phyloP scores from a whole-genome alignment of 2,888 invertebrate genomes.

The Diploptera punctata region DNA sequence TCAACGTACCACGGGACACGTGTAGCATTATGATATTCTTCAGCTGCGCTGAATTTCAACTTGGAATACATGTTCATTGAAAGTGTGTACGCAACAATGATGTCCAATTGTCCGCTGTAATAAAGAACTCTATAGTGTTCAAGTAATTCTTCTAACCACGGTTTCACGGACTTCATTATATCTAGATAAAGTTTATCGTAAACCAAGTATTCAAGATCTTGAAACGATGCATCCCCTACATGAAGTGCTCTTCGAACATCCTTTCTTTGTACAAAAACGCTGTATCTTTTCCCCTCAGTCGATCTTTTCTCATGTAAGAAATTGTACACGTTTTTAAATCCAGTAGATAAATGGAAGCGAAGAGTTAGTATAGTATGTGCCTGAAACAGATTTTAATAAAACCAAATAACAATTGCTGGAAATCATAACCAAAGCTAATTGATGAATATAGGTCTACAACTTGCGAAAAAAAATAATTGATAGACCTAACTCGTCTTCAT shows the following conservation, averaged over 20 bases:
- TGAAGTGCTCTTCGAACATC: conserved; percentile 58
- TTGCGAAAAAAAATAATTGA: too few species aligned
- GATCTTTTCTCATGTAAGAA: conserved; percentile 50
- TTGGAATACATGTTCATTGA: conserved; percentile 55
- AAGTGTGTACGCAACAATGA: conserved; percentile 66
- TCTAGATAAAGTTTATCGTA: conserved; percentile 60
- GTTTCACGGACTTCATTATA: conserved; percentile 64
- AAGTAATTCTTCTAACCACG: conserved; percentile 61
- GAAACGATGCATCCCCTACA: conserved; percentile 61
- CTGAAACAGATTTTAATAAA: background rate
- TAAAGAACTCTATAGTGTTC: conserved; percentile 51
- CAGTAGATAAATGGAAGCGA: background rate
- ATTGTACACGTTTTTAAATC: conserved; percentile 53
- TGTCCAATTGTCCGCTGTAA: conserved; percentile 59
- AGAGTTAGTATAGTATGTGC: too few species aligned
- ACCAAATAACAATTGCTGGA: too few species aligned
- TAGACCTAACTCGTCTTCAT: too few species aligned
- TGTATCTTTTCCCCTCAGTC: conserved; percentile 44
- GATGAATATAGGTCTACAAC: too few species aligned
- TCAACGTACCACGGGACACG: conserved; percentile 52
- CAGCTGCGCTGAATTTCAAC: conserved; percentile 53
- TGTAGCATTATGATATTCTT: conserved; percentile 50
- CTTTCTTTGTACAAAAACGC: conserved; percentile 57
- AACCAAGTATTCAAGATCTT: conserved; percentile 56
- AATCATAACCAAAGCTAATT: too few species aligned